phyloP scores from a whole-genome alignment of 2,888 invertebrate genomes.

The Seladonia tumulorum region DNA sequence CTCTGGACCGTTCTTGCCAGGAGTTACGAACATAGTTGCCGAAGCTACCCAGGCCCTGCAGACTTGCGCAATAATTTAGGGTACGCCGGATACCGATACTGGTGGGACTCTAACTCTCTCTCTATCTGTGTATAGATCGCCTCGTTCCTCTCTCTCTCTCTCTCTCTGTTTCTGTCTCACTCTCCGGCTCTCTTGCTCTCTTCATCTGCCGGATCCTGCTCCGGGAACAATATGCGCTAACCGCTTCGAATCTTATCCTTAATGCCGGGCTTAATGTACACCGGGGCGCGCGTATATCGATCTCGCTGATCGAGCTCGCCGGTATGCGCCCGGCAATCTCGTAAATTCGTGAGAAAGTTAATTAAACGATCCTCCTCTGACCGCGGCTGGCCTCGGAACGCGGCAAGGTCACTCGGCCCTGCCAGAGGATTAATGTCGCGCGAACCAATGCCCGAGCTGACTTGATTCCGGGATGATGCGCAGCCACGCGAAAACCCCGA shows the following conservation, averaged over 20 bases:
- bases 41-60: slow-evolving; percentile 37
- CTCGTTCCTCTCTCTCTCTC: slow-evolving; percentile 5
- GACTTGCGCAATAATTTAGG: slow-evolving; percentile 71
- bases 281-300: slow-evolving; percentile 60
- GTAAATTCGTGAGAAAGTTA: slow-evolving; percentile 67
- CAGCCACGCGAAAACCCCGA: not conserved
- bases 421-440: slow-evolving; percentile 47
- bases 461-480: not conserved
- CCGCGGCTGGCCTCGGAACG: slow-evolving; percentile 21
- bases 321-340: slow-evolving; percentile 56
- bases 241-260: slow-evolving; percentile 69
- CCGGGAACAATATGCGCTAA: slow-evolving; percentile 71
- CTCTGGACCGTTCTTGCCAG: slow-evolving; percentile 63
- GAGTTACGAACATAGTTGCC: slow-evolving; percentile 69
- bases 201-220: not conserved
- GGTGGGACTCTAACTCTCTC: slow-evolving; percentile 56
- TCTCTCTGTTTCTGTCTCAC: slow-evolving; percentile 42
- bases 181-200: slow-evolving; percentile 13
- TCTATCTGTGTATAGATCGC: not conserved
- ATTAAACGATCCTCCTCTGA: slow-evolving; percentile 61
- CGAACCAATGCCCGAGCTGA: not conserved
- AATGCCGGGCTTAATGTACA: slow-evolving; percentile 66
- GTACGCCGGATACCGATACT: slow-evolving; percentile 68
- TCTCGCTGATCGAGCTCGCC: slow-evolving; percentile 60
- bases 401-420: slow-evolving; percentile 28